Percentiles rank a stretch among this genome's conserved stretches.
Conservation (phyloP, 2,888 invertebrate species). For the Nebria brevicollis region DNA sequence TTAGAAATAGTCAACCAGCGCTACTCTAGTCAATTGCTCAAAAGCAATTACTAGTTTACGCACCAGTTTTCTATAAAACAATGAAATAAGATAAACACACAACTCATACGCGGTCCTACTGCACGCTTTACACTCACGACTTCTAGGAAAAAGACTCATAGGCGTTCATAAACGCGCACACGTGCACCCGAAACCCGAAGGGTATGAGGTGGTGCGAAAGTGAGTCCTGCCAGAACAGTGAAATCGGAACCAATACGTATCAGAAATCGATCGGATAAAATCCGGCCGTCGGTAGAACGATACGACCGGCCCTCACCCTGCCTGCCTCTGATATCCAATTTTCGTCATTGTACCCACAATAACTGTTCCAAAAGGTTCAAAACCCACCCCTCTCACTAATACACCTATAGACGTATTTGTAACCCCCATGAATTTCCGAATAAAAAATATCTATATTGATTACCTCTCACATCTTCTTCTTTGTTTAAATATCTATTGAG, state of each 20-base stretch:
- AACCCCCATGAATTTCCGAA: too few relatives aligned
- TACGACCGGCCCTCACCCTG: background rate
- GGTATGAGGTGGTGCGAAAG: background rate
- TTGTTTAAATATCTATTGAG: too few relatives aligned
- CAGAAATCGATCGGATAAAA: conserved; percentile 34
- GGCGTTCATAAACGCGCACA: background rate
- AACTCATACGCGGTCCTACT: background rate
- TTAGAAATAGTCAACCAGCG: background rate
- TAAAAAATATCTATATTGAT: too few relatives aligned
- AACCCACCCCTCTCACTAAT: background rate
- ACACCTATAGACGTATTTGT: background rate
- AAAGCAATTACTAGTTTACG: conserved; percentile 44
- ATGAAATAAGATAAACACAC: conserved; percentile 46
- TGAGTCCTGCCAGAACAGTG: background rate
- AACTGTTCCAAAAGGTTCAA: conserved; percentile 1
- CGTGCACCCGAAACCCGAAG: background rate
- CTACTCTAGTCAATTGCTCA: conserved; percentile 18
- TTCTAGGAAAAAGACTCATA: background rate
- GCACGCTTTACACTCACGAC: background rate
- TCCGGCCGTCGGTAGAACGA: conserved; percentile 6
- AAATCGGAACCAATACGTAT: conserved; percentile 14
- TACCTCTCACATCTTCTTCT: too few relatives aligned
- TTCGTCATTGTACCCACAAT: conserved; percentile 18
- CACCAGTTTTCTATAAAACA: conserved; percentile 48
- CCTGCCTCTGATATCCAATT: conserved; percentile 20